Percentiles rank a stretch among this genome's conserved stretches.
Evolutionary conservation across 2,888 invertebrate genomes (phyloP).

Genomic region (Deilephila porcellus): DNA sequence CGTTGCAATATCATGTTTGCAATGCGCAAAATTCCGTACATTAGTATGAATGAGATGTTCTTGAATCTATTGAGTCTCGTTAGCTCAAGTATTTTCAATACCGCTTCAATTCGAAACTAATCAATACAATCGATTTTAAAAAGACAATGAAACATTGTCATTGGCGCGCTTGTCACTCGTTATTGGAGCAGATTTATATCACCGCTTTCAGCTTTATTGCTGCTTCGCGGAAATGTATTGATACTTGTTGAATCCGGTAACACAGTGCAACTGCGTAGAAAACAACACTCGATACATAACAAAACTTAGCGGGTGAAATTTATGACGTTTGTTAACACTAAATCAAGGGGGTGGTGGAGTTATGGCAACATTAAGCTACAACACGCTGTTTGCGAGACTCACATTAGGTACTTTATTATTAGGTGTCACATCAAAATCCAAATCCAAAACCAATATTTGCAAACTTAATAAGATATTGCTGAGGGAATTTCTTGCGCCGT

Average conservation of each 20-base stretch:
- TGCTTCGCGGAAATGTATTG: constrained; percentile 12
- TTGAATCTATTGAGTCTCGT: constrained; percentile 57
- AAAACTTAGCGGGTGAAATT: no score
- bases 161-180: constrained; percentile 13
- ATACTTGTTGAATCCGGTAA: constrained; percentile 20
- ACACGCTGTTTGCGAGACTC: no score
- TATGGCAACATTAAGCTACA: no score
- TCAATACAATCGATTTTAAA: constrained; percentile 46
- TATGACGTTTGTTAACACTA: not conserved
- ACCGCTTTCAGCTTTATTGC: not conserved
- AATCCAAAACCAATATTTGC: no score
- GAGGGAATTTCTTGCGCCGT: no score
- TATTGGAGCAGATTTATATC: constrained; percentile 11
- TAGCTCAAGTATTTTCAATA: constrained; percentile 67
- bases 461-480: no score
- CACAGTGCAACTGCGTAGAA: not conserved
- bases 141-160: constrained; percentile 42
- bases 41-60: constrained; percentile 38
- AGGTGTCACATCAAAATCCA: no score
- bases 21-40: not conserved
- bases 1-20: no score
- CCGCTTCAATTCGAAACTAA: constrained; percentile 50
- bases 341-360: not conserved
- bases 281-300: no score
- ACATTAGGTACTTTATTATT: no score